phyloP scores from a whole-genome alignment of 2,888 invertebrate species.

The Drosophila seclusa region DNA sequence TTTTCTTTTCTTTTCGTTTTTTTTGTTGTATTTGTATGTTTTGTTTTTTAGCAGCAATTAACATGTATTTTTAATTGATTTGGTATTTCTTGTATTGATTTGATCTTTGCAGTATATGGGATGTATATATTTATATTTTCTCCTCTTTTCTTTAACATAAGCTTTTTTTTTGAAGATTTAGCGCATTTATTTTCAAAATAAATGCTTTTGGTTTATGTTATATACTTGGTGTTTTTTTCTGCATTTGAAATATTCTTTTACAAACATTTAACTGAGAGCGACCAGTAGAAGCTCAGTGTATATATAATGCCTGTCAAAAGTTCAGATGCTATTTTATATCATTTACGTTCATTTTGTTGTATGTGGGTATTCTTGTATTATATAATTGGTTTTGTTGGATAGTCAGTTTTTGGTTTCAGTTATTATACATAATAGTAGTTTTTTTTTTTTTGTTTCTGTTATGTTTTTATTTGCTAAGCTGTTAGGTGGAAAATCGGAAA shows the following conservation, averaged over 20 bases:
- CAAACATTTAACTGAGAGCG: constrained; percentile 29
- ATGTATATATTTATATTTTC: constrained; percentile 19
- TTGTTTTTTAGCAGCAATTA: constrained; percentile 24
- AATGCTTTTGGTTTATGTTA: constrained; percentile 42
- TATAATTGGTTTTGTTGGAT: constrained; percentile 24
- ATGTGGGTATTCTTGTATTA: constrained; percentile 14
- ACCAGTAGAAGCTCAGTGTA: constrained; percentile 1
- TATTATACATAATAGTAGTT: constrained; percentile 30
- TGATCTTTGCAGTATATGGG: constrained; percentile 35
- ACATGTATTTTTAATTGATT: constrained; percentile 11
- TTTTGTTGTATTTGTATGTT: background rate
- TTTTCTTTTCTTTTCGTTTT: constrained; percentile 3
- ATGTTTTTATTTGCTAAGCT: constrained; percentile 63
- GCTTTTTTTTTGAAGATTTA: constrained; percentile 26
- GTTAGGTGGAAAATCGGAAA: constrained; percentile 79
- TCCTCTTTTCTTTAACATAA: constrained; percentile 12
- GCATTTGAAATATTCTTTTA: constrained; percentile 16
- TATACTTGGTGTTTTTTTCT: constrained; percentile 21
- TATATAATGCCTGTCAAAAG: constrained; percentile 16
- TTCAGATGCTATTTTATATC: constrained; percentile 28
- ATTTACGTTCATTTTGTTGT: constrained; percentile 9
- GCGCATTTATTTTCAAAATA: constrained; percentile 52
- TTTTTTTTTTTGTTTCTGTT: constrained; percentile 20
- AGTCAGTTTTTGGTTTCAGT: constrained; percentile 32
- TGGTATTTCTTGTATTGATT: constrained; percentile 15